A percentile compares a stretch with the other conserved stretches of the same genome.
phyloP scores from a whole-genome alignment of 2,797 vertebrate genomes.

The Sebastes hubbsi region DNA sequence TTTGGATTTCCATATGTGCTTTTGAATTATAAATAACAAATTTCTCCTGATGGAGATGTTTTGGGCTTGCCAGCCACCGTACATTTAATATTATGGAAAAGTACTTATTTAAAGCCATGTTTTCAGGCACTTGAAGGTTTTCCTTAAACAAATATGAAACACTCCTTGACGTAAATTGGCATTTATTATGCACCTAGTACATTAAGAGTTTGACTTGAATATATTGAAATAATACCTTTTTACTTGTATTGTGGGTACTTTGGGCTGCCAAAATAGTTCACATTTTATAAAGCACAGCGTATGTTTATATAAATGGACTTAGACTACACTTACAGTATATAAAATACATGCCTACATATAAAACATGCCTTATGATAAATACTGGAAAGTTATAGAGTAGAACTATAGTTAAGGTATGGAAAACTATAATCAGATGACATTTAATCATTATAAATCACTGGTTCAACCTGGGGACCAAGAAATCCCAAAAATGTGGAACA shows the following conservation, averaged over 20 bases:
- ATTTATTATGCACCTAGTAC: background rate
- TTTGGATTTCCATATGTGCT: too few species aligned
- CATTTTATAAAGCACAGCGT: background rate
- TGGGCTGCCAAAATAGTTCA: background rate
- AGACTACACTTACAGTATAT: too few species aligned
- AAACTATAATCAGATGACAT: background rate
- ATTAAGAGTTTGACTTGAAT: background rate
- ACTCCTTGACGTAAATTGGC: too few species aligned
- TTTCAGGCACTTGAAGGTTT: too few species aligned
- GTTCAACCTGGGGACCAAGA: background rate
- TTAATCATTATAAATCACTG: background rate
- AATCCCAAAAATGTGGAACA: background rate
- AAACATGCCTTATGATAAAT: background rate
- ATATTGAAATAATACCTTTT: background rate
- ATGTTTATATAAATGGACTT: background rate
- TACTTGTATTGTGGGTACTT: background rate
- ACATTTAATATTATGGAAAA: too few species aligned
- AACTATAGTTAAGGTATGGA: background rate
- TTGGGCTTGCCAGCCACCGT: too few species aligned
- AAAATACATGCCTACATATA: too few species aligned
- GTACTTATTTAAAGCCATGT: too few species aligned
- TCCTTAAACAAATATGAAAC: too few species aligned
- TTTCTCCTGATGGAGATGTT: too few species aligned
- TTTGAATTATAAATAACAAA: too few species aligned
- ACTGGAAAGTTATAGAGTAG: background rate